Conservation (phyloP, 2,113 vertebrate genomes). For the Mustela lutreola region DNA sequence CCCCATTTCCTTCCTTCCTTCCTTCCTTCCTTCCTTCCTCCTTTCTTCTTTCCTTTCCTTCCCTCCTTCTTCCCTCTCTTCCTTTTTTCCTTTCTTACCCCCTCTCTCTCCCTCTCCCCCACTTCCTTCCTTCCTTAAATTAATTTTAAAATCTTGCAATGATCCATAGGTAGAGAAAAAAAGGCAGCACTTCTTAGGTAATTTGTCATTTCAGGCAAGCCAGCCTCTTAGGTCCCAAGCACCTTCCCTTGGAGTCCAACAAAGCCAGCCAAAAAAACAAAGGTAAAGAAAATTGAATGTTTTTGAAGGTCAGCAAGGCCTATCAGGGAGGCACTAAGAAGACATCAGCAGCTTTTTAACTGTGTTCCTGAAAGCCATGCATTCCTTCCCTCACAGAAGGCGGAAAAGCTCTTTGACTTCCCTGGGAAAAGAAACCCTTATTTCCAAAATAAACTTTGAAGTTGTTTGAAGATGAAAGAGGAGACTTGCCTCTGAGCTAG, state of each 20-base stretch:
- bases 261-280: background rate
- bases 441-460: constrained; percentile 83
- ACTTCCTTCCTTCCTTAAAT: background rate
- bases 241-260: background rate
- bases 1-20: no score
- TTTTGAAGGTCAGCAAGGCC: constrained; percentile 45
- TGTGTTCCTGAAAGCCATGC: constrained; percentile 57
- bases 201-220: background rate
- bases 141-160: background rate
- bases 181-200: background rate
- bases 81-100: fast-evolving
- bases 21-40: background rate
- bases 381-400: constrained; percentile 33
- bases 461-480: constrained; percentile 84
- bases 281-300: constrained; percentile 26
- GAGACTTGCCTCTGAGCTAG: constrained; percentile 74
- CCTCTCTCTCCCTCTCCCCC: no score
- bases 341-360: constrained; percentile 48
- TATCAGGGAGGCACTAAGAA: constrained; percentile 41
- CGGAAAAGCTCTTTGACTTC: constrained; percentile 67
- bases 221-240: background rate
- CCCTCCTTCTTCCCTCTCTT: fast-evolving
- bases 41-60: background rate
- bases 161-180: background rate
- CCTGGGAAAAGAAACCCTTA: constrained; percentile 68